Evolutionary conservation across 1,140 invertebrate genomes (phyloP).

Genomic region (Pogonus chalceus): DNA sequence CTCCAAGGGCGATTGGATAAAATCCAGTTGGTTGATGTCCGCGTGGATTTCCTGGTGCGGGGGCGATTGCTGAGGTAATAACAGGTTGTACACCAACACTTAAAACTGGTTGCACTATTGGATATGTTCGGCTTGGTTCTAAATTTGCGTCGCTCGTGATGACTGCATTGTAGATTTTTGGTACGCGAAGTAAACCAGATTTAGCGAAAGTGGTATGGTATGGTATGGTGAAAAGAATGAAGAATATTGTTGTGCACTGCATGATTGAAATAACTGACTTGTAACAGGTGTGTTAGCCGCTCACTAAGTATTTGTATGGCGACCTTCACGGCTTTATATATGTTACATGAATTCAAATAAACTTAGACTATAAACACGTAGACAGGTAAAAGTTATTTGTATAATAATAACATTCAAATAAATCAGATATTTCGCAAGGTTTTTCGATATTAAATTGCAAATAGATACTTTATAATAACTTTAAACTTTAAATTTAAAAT

Average conservation of each 20-base stretch:
- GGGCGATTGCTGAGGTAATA: conserved; percentile 16
- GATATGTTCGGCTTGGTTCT: conserved; percentile 58
- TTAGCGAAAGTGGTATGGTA: conserved; percentile 58
- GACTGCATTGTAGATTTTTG: conserved; percentile 65
- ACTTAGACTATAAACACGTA: too few relatives aligned
- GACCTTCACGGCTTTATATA: neutral
- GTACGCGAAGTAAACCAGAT: conserved; percentile 40
- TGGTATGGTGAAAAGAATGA: conserved; percentile 29
- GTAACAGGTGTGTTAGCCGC: too few relatives aligned
- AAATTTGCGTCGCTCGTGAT: conserved; percentile 64
- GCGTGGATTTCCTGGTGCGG: neutral
- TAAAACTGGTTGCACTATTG: conserved; percentile 57
- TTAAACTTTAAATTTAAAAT: too few relatives aligned
- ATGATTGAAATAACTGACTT: neutral
- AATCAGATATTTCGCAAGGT: too few relatives aligned
- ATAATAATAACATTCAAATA: too few relatives aligned
- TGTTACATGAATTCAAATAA: neutral
- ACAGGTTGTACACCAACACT: conserved; percentile 37
- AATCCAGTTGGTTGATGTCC: neutral
- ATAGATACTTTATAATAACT: too few relatives aligned
- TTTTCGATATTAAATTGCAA: too few relatives aligned
- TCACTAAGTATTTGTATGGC: neutral
- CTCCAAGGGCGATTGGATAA: conserved; percentile 1
- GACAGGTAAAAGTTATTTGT: too few relatives aligned
- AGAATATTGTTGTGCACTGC: neutral